Conservation (phyloP, 2,888 invertebrate genomes). For the Macaria notata region DNA sequence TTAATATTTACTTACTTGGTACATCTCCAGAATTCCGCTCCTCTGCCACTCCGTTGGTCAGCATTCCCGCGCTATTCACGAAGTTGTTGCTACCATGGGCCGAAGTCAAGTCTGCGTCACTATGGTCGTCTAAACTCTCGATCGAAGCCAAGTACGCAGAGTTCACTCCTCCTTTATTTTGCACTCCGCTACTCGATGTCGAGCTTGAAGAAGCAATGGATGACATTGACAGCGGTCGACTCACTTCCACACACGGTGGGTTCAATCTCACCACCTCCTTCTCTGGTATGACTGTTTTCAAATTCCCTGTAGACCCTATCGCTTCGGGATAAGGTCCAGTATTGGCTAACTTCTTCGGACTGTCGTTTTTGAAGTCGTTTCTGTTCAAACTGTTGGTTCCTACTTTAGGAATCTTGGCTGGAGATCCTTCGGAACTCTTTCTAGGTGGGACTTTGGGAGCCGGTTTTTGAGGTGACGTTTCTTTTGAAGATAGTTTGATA, state of each 20-base stretch:
- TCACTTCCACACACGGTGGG: slow-evolving; percentile 79
- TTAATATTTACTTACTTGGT: slow-evolving; percentile 59
- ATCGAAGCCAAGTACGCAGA: slow-evolving; percentile 93
- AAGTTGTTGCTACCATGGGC: slow-evolving; percentile 73
- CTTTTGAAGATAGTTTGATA: slow-evolving; percentile 70
- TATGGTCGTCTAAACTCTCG: slow-evolving; percentile 92
- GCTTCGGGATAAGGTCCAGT: slow-evolving; percentile 64
- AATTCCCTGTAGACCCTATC: slow-evolving; percentile 69
- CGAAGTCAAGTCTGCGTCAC: slow-evolving; percentile 85
- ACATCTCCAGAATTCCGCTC: slow-evolving; percentile 58
- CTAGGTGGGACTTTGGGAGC: slow-evolving; percentile 47
- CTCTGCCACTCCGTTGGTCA: slow-evolving; percentile 58
- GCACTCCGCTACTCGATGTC: slow-evolving; percentile 83
- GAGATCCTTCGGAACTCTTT: slow-evolving; percentile 49
- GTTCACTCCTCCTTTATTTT: slow-evolving; percentile 84
- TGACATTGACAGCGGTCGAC: slow-evolving; percentile 88
- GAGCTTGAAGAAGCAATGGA: slow-evolving; percentile 90
- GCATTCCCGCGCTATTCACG: slow-evolving; percentile 64
- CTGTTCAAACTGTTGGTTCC: slow-evolving; percentile 70
- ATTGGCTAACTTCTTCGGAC: slow-evolving; percentile 61
- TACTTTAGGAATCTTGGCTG: slow-evolving; percentile 57
- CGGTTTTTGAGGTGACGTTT: slow-evolving; percentile 62
- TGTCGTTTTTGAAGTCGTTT: slow-evolving; percentile 55
- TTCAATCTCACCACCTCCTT: slow-evolving; percentile 76
- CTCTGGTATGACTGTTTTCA: slow-evolving; percentile 64